Evolutionary conservation across 1,140 invertebrate genomes (phyloP).

Genomic region (Drosophila equinoxialis): DNA sequence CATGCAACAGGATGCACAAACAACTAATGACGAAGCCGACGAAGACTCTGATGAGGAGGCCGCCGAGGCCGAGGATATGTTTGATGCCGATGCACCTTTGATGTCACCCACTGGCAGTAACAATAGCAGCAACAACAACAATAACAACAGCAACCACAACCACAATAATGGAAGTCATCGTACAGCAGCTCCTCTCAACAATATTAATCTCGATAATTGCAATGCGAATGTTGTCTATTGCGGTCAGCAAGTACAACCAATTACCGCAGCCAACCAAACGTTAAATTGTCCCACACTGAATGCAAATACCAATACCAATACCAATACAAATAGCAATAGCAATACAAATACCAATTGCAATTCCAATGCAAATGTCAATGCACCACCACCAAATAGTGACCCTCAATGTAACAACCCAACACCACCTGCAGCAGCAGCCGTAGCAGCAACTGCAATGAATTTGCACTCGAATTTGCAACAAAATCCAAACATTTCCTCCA

Average conservation of each 20-base stretch:
- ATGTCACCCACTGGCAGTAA: conserved; percentile 74
- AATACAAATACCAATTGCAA: conserved; percentile 58
- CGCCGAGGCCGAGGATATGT: conserved; percentile 71
- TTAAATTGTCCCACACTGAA: conserved; percentile 78
- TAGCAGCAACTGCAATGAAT: conserved; percentile 49
- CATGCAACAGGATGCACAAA: conserved; percentile 57
- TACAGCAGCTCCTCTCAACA: conserved; percentile 39
- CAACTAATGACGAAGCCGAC: conserved; percentile 69
- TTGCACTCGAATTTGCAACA: conserved; percentile 73
- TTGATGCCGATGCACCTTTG: conserved; percentile 69
- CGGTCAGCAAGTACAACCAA: conserved; percentile 61
- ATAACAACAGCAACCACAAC: conserved; percentile 38
- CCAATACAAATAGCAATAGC: conserved; percentile 39
- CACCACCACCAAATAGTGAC: conserved; percentile 16
- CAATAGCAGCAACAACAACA: conserved; percentile 59
- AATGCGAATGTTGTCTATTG: conserved; percentile 74
- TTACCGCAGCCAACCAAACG: conserved; percentile 68
- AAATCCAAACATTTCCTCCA: conserved; percentile 83
- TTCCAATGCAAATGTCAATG: conserved; percentile 43
- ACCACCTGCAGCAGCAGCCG: conserved; percentile 37
- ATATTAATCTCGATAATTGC: conserved; percentile 83
- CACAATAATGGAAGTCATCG: conserved; percentile 37
- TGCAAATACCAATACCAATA: conserved; percentile 61
- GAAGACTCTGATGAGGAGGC: conserved; percentile 68
- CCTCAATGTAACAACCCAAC: conserved; percentile 44